A percentile compares a stretch with the other conserved stretches of the same genome.
phyloP scores from a whole-genome alignment of 2,888 invertebrate genomes.

The Tridacna gigas region DNA sequence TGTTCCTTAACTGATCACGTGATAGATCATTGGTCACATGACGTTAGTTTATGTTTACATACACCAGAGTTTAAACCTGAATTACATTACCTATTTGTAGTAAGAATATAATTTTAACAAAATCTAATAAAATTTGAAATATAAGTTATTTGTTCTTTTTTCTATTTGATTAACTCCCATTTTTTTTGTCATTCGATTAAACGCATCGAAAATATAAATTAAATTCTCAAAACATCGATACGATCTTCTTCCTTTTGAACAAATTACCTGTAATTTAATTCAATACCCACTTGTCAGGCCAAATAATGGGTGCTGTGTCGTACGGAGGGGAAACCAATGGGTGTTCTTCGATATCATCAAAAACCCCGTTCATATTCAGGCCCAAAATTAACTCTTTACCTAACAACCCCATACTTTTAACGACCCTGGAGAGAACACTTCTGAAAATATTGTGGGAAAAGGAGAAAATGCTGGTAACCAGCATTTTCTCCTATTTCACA shows the following conservation, averaged over 20 bases:
- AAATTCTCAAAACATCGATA: constrained; percentile 18
- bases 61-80: background rate
- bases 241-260: constrained; percentile 17
- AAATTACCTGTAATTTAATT: constrained; percentile 37
- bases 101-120: background rate
- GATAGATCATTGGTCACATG: background rate
- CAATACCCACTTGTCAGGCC: constrained; percentile 26
- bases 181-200: constrained; percentile 4
- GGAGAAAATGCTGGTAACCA: too few species aligned
- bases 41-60: constrained; percentile 1
- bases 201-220: constrained; percentile 13
- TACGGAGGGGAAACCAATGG: constrained; percentile 30
- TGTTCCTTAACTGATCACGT: background rate
- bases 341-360: constrained; percentile 47
- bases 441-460: too few species aligned
- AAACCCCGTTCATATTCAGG: constrained; percentile 50
- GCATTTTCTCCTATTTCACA: too few species aligned
- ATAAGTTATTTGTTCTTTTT: background rate
- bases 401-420: too few species aligned
- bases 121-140: background rate
- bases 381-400: background rate
- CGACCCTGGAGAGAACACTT: too few species aligned
- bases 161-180: constrained; percentile 10
- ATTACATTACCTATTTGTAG: background rate
- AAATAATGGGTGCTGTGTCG: constrained; percentile 6